A percentile compares a stretch with the other conserved stretches of the same genome.
Conservation (phyloP, 1,140 invertebrate species). For the Tigriopus japonicus region DNA sequence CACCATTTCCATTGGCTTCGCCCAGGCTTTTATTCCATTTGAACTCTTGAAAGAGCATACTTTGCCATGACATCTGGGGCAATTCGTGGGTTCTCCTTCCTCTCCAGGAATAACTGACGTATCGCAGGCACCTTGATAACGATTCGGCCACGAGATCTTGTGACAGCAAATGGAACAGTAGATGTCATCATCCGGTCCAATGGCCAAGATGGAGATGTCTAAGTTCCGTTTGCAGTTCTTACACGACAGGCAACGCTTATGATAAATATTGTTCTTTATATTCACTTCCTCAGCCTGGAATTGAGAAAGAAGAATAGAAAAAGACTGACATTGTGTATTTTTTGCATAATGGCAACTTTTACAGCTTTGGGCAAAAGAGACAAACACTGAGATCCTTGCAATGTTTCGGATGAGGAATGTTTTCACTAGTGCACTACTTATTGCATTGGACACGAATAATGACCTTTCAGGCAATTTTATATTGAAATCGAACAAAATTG, state of each 20-base stretch:
- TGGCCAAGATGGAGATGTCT: slow-evolving; percentile 80
- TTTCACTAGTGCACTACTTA: too few relatives aligned
- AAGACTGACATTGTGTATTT: too few relatives aligned
- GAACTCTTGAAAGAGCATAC: background rate
- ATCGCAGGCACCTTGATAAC: slow-evolving; percentile 1
- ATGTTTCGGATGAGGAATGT: too few relatives aligned
- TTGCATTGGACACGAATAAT: too few relatives aligned
- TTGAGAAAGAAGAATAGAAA: background rate
- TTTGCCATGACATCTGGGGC: slow-evolving; percentile 12
- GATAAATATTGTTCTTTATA: slow-evolving; percentile 28
- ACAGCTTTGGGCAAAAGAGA: too few relatives aligned
- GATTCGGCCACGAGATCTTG: slow-evolving; percentile 13
- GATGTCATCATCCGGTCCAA: slow-evolving; percentile 59
- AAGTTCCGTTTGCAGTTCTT: slow-evolving; percentile 73
- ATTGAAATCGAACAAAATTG: too few relatives aligned
- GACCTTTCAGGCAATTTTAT: too few relatives aligned
- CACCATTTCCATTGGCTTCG: too few relatives aligned
- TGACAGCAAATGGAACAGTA: slow-evolving; percentile 13
- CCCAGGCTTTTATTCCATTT: too few relatives aligned
- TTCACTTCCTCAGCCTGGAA: slow-evolving; percentile 11
- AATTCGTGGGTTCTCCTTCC: background rate
- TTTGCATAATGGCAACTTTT: too few relatives aligned
- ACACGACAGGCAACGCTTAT: slow-evolving; percentile 91
- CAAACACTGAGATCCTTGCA: too few relatives aligned
- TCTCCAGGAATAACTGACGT: slow-evolving; percentile 13